These are phyloP conservation scores for Caenorhabditis sulstoni DNA, from an alignment of 2,888 invertebrate species.

Conservation along the genomic window DNA sequence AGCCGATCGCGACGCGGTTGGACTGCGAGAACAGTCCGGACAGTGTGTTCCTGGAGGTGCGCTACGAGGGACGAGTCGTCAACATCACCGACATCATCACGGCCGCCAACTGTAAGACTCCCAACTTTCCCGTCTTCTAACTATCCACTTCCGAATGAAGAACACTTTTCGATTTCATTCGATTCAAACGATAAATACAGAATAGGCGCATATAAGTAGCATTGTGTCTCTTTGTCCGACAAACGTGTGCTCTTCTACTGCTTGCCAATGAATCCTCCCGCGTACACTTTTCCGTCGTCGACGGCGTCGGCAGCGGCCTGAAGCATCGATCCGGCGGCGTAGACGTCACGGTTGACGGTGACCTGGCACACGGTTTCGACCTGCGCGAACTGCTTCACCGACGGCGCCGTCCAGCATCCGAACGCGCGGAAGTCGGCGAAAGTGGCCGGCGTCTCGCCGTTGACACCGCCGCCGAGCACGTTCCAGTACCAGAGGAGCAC, in stretches of 20 bases:
- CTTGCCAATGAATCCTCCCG: constrained; percentile 25
- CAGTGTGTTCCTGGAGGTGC: constrained; percentile 77
- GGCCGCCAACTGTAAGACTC: constrained; percentile 74
- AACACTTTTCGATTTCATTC: background rate
- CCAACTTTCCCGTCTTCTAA: constrained; percentile 55
- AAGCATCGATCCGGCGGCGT: constrained; percentile 44
- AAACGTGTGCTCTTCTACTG: constrained; percentile 15
- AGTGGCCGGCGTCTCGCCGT: constrained; percentile 63
- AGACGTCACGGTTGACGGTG: constrained; percentile 62
- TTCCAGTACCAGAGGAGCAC: constrained; percentile 70
- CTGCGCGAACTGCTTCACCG: constrained; percentile 70
- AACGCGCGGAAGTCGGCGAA: constrained; percentile 68
- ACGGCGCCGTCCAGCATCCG: constrained; percentile 64
- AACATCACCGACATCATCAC: constrained; percentile 78
- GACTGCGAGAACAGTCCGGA: constrained; percentile 74
- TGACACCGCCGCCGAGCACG: constrained; percentile 63
- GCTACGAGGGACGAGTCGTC: constrained; percentile 77
- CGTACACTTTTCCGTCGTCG: constrained; percentile 31
- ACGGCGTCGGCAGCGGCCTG: constrained; percentile 30
- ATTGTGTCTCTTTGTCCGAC: background rate
- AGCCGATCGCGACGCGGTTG: constrained; percentile 72
- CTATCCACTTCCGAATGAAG: background rate
- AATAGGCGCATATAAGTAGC: constrained; percentile 33
- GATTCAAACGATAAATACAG: constrained; percentile 6
- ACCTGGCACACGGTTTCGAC: constrained; percentile 63